These are phyloP conservation scores for Aproaerema taeniolella DNA, from an alignment of 2,888 invertebrate species.

Conservation along the genomic window DNA sequence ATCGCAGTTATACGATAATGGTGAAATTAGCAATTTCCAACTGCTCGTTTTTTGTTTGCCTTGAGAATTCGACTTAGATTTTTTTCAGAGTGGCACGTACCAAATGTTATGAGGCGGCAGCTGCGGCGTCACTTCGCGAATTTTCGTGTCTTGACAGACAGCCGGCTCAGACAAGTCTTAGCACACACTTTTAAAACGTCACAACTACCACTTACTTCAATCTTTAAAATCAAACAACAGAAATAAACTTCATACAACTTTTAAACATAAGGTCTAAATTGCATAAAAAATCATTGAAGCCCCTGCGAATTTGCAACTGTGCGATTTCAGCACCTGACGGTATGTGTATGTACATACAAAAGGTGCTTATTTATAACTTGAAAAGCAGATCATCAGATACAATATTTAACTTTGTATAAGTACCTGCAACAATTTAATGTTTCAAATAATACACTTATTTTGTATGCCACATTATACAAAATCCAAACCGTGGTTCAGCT, in stretches of 20 bases:
- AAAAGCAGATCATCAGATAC: constrained; percentile 2
- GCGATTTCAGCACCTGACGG: constrained; percentile 26
- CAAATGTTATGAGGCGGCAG: constrained; percentile 61
- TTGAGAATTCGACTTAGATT: too few relatives aligned
- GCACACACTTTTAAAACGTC: constrained; percentile 6
- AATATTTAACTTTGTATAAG: constrained; percentile 9
- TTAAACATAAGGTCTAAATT: background rate
- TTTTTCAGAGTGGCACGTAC: constrained; percentile 48
- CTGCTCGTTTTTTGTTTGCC: too few relatives aligned
- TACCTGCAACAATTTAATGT: constrained; percentile 17
- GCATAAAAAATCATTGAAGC: too few relatives aligned
- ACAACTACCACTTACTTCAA: background rate
- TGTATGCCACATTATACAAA: too few relatives aligned
- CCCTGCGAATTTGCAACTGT: too few relatives aligned
- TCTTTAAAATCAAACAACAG: background rate
- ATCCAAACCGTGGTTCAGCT: too few relatives aligned
- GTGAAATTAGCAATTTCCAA: too few relatives aligned
- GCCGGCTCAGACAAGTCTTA: constrained; percentile 14
- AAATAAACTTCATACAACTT: background rate
- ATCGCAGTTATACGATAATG: too few relatives aligned
- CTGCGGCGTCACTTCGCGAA: constrained; percentile 63
- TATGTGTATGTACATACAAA: too few relatives aligned
- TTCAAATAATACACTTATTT: constrained; percentile 15
- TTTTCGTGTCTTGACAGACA: constrained; percentile 43
- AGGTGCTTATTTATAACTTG: constrained; percentile 14